Conservation (phyloP, 2,797 vertebrate genomes). For the Scolopax rusticola region DNA sequence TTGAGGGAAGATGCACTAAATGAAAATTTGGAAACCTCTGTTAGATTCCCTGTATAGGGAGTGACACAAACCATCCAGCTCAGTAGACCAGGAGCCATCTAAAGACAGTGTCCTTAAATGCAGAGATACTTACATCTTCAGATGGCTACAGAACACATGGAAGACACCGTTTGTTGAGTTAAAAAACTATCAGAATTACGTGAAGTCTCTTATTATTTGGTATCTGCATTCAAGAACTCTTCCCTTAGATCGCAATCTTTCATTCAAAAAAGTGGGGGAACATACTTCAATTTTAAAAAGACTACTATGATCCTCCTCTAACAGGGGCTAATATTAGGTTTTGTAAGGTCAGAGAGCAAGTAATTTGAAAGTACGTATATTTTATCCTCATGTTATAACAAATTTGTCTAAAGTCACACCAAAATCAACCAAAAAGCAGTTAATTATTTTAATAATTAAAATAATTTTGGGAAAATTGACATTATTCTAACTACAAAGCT, state of each 20-base stretch:
- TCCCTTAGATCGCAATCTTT: not conserved
- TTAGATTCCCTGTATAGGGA: not conserved
- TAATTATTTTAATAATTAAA: not conserved
- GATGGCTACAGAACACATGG: not conserved
- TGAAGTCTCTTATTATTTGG: not conserved
- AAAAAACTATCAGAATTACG: not conserved
- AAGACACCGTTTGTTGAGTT: accelerated
- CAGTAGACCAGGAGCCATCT: not conserved
- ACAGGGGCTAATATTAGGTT: not conserved
- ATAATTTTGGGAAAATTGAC: not conserved
- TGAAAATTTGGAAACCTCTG: not conserved
- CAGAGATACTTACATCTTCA: not conserved
- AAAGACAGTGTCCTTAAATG: not conserved
- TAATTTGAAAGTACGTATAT: not conserved
- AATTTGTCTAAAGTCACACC: not conserved
- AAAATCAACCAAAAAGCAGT: not conserved
- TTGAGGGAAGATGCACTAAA: not conserved
- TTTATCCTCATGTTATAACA: not conserved
- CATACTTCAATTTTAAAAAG: accelerated
- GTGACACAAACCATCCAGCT: not conserved
- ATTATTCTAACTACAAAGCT: not conserved
- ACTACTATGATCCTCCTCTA: not conserved
- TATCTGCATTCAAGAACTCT: not conserved
- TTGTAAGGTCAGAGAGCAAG: not conserved
- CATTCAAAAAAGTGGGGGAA: not conserved